Percentiles rank a stretch among this genome's conserved stretches.
phyloP scores from a whole-genome alignment of 1,140 invertebrate genomes.

The Hypsibius dujardini region DNA sequence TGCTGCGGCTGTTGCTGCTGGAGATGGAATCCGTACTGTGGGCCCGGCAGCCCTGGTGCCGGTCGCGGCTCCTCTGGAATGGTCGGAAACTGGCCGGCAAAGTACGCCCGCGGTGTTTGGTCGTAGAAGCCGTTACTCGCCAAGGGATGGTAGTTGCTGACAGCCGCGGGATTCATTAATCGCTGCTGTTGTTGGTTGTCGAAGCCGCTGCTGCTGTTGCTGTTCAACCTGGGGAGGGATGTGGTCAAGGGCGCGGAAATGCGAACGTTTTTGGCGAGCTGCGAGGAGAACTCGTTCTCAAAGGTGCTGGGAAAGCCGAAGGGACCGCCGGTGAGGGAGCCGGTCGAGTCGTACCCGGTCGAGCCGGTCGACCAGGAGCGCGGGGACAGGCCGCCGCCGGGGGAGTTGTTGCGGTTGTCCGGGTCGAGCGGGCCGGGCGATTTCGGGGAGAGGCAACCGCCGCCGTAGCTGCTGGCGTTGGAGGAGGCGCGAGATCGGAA shows the following conservation, averaged over 20 bases:
- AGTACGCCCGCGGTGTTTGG: neutral
- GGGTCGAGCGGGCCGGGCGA: neutral
- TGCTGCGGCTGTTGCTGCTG: no score
- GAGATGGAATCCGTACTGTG: no score
- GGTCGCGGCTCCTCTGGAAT: neutral
- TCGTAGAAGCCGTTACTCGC: neutral
- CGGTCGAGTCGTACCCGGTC: neutral
- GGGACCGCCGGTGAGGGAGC: neutral
- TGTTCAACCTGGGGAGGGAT: neutral
- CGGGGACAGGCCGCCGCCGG: neutral
- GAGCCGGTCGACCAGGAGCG: neutral
- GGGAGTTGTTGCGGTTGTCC: neutral
- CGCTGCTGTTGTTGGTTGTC: neutral
- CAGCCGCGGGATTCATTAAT: neutral
- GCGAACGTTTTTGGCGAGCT: neutral
- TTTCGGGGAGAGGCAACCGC: neutral
- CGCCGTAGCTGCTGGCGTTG: neutral
- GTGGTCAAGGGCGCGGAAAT: neutral
- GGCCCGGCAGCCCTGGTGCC: no score
- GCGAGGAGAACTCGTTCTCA: neutral
- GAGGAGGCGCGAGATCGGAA: conserved; percentile 16
- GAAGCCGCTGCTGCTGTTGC: neutral
- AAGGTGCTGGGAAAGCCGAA: neutral
- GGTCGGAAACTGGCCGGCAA: neutral
- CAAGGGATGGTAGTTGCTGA: conserved; percentile 5